These are phyloP conservation scores for Dolichoris vasculosae DNA, from an alignment of 1,140 invertebrate species.

Conservation along the genomic window DNA sequence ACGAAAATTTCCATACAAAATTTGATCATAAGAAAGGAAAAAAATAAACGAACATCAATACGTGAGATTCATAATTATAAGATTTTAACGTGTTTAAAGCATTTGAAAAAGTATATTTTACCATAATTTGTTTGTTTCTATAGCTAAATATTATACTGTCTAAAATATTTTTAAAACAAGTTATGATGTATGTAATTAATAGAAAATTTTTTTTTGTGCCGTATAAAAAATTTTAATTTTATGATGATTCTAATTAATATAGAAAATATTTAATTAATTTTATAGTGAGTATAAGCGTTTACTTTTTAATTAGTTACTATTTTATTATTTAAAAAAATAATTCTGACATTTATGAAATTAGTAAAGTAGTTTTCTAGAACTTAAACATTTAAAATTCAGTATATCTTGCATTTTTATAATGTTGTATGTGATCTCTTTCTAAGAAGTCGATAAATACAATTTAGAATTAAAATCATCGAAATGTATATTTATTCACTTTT, in stretches of 20 bases:
- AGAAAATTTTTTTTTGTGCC: not conserved
- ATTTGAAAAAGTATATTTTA: constrained; percentile 20
- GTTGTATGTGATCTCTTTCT: not conserved
- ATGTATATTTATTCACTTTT: not conserved
- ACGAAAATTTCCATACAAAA: constrained; percentile 30
- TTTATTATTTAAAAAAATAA: not conserved
- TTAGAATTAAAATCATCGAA: constrained; percentile 12
- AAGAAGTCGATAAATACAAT: constrained; percentile 9
- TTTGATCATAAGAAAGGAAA: not conserved
- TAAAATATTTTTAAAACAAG: not conserved
- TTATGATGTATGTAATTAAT: constrained; percentile 1
- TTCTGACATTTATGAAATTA: not conserved
- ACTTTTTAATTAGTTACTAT: not conserved
- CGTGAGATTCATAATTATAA: constrained; percentile 26
- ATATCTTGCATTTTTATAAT: constrained; percentile 27
- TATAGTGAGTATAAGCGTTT: not conserved
- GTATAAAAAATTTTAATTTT: not conserved
- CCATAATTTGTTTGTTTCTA: constrained; percentile 43
- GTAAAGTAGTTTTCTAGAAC: constrained; percentile 10
- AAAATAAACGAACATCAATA: constrained; percentile 1
- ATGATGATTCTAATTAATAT: not conserved
- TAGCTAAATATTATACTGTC: not conserved
- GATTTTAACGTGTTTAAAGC: constrained; percentile 7
- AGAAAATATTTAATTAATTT: not conserved
- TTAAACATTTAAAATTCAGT: constrained; percentile 1